Evolutionary conservation across 2,888 invertebrate genomes (phyloP).

Genomic region (Coremacera marginata): DNA sequence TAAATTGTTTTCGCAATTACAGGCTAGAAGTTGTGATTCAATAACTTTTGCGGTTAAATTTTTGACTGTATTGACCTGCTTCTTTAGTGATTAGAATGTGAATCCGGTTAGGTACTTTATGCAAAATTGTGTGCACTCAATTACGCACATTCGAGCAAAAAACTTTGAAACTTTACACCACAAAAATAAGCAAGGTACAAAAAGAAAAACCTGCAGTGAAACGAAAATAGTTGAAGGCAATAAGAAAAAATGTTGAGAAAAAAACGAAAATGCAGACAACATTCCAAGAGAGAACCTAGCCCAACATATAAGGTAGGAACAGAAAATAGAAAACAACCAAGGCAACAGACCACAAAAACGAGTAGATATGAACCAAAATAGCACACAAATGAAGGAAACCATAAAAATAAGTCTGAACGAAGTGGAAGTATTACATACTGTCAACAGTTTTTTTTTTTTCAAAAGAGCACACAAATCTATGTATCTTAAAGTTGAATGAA

Average conservation of each 20-base stretch:
- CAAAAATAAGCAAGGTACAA: background rate
- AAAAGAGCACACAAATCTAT: background rate
- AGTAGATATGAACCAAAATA: slow-evolving; percentile 2
- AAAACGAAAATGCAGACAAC: background rate
- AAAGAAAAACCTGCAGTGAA: background rate
- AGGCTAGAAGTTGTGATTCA: no score
- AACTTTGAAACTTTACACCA: slow-evolving; percentile 11
- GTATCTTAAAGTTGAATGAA: background rate
- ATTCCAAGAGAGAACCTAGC: slow-evolving; percentile 26
- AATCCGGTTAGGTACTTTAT: no score
- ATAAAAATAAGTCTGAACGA: slow-evolving; percentile 25
- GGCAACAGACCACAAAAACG: background rate
- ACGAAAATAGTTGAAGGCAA: background rate
- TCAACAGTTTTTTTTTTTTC: background rate
- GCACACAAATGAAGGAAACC: slow-evolving; percentile 17
- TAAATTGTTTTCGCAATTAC: no score
- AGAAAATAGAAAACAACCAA: background rate
- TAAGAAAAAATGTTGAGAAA: background rate
- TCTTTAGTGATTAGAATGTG: no score
- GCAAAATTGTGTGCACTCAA: no score
- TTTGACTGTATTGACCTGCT: no score
- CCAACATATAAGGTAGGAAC: slow-evolving; percentile 6
- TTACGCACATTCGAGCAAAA: slow-evolving; percentile 24
- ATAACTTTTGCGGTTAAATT: no score
- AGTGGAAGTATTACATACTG: background rate